phyloP scores from a whole-genome alignment of 2,113 vertebrate species.

The Regulus satrapa region DNA sequence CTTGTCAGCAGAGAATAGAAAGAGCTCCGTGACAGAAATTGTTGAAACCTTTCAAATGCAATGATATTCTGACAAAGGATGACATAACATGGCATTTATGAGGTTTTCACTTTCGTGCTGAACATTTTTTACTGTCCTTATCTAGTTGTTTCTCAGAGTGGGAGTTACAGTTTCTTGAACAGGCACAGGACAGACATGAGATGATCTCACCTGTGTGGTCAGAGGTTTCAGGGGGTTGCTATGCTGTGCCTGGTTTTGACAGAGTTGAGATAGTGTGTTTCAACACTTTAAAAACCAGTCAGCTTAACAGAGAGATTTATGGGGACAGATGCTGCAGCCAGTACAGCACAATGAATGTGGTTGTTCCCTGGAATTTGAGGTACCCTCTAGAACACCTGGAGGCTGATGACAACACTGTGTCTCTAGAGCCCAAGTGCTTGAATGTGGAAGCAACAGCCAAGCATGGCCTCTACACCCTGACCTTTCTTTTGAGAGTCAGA shows the following conservation, averaged over 20 bases:
- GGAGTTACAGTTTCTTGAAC: not conserved
- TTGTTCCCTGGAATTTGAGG: not conserved
- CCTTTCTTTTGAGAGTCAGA: not conserved
- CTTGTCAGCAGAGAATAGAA: not conserved
- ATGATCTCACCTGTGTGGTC: not conserved
- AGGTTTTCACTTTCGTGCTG: not conserved
- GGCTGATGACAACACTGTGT: not conserved
- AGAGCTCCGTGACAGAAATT: not conserved
- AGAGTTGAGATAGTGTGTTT: not conserved
- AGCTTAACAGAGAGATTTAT: not conserved
- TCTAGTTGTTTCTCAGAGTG: not conserved
- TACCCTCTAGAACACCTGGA: not conserved
- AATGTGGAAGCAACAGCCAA: not conserved
- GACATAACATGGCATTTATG: not conserved
- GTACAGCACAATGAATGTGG: not conserved
- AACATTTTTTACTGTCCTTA: not conserved
- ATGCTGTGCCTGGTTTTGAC: not conserved
- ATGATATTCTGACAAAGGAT: not conserved
- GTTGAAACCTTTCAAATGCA: not conserved
- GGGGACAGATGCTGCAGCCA: not conserved
- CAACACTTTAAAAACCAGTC: not conserved
- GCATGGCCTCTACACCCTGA: not conserved
- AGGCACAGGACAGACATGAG: not conserved
- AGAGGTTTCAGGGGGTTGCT: not conserved
- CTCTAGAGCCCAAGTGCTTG: not conserved